A percentile compares a stretch with the other conserved stretches of the same genome.
Evolutionary conservation across 2,113 vertebrate species (phyloP).

Genomic region (Coreoperca whiteheadi): DNA sequence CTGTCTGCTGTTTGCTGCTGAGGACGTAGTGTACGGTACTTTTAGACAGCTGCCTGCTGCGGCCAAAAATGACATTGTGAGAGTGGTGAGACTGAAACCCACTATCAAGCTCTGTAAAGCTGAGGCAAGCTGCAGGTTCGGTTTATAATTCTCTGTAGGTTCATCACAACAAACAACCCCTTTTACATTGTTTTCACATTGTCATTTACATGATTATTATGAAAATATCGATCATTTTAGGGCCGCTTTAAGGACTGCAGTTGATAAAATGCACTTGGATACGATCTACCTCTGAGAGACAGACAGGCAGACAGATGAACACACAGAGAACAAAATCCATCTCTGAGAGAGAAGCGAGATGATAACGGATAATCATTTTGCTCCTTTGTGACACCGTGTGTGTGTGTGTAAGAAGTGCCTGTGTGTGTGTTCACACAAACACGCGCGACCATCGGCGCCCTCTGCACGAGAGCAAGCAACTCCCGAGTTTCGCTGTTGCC

Average conservation of each 20-base stretch:
- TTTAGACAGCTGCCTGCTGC: no score
- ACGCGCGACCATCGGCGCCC: conserved; percentile 43
- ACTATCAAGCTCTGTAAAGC: no score
- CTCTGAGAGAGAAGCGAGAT: conserved; percentile 1
- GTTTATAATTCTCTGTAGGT: not conserved
- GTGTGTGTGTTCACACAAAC: conserved; percentile 3
- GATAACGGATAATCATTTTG: conserved; percentile 46
- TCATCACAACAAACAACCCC: not conserved
- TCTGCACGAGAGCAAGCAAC: conserved; percentile 39
- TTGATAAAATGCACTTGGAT: not conserved
- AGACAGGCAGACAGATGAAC: conserved; percentile 5
- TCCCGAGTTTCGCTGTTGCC: conserved; percentile 69
- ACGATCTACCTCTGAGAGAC: not conserved
- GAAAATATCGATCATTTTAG: not conserved
- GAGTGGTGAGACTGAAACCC: no score
- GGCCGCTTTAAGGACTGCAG: not conserved
- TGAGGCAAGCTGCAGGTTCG: not conserved
- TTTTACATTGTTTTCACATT: not conserved
- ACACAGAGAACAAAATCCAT: conserved; percentile 16
- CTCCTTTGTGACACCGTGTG: conserved; percentile 36
- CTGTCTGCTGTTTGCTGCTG: not conserved
- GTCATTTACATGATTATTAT: not conserved
- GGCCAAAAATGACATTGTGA: not conserved
- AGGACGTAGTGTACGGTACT: not conserved
- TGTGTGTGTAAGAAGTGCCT: not conserved